phyloP scores from a whole-genome alignment of 2,888 invertebrate genomes.

The Mimumesa dahlbomi region DNA sequence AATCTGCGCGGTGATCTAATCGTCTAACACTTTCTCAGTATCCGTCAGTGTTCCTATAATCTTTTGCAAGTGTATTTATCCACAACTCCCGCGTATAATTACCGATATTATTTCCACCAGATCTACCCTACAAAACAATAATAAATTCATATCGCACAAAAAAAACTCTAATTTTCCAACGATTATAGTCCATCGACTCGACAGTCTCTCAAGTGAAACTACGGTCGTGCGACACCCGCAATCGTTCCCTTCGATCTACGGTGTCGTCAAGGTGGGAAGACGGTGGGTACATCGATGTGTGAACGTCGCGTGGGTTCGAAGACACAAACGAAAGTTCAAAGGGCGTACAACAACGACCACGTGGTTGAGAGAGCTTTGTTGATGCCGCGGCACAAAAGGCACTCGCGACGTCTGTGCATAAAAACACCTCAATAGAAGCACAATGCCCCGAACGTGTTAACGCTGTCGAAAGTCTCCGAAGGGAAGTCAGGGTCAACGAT shows the following conservation, averaged over 20 bases:
- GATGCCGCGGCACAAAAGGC: constrained; percentile 33
- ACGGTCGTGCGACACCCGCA: too few species aligned
- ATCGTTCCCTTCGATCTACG: too few species aligned
- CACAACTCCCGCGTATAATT: too few species aligned
- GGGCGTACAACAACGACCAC: too few species aligned
- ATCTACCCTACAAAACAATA: too few species aligned
- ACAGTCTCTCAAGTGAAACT: too few species aligned
- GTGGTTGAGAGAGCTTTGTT: constrained; percentile 40
- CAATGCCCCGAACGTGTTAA: constrained; percentile 35
- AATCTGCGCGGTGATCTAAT: constrained; percentile 44
- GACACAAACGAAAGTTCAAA: constrained; percentile 53
- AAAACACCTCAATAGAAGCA: constrained; percentile 24
- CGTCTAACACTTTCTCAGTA: constrained; percentile 2
- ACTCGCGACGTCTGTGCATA: constrained; percentile 21
- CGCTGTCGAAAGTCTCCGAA: constrained; percentile 18
- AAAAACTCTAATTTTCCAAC: too few species aligned
- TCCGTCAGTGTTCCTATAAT: neutral
- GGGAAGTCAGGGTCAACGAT: constrained; percentile 26
- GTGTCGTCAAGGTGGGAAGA: too few species aligned
- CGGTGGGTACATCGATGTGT: neutral
- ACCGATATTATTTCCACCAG: too few species aligned
- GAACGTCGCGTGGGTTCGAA: constrained; percentile 30
- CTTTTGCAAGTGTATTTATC: too few species aligned
- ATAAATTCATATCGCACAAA: too few species aligned
- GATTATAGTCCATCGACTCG: too few species aligned